These are phyloP conservation scores for Sarcophilus harrisii DNA, from an alignment of 2,797 vertebrate species.

Conservation along the genomic window DNA sequence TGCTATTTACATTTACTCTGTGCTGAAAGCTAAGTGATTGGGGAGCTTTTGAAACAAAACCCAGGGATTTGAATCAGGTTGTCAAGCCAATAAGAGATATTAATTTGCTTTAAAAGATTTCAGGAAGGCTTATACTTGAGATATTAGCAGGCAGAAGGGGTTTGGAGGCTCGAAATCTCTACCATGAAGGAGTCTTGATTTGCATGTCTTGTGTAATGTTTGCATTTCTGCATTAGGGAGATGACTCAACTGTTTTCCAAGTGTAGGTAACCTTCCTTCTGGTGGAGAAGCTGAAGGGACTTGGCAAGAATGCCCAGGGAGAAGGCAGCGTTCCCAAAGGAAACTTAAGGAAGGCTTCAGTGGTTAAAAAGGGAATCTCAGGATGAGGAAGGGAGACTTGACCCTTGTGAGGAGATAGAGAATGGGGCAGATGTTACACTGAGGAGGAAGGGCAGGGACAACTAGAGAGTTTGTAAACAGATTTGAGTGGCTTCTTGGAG, in stretches of 20 bases:
- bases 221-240: not conserved
- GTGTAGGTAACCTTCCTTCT: not conserved
- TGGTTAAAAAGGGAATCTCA: not conserved
- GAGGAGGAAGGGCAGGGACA: not conserved
- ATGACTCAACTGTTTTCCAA: not conserved
- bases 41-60: not conserved
- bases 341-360: not conserved
- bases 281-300: not conserved
- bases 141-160: not conserved
- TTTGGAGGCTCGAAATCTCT: not conserved
- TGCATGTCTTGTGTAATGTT: not conserved
- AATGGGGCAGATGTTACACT: not conserved
- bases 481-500: not conserved
- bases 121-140: not conserved
- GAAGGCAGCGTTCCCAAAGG: not conserved
- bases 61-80: not conserved
- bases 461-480: not conserved
- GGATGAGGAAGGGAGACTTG: not conserved
- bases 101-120: not conserved
- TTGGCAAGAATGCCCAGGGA: not conserved
- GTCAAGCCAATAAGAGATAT: not conserved
- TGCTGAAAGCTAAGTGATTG: not conserved
- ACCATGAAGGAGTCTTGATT: not conserved
- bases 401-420: not conserved
- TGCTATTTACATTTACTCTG: not conserved